These are phyloP conservation scores for Orthonychiurus folsomi DNA, from an alignment of 2,888 invertebrate genomes.

Conservation along the genomic window DNA sequence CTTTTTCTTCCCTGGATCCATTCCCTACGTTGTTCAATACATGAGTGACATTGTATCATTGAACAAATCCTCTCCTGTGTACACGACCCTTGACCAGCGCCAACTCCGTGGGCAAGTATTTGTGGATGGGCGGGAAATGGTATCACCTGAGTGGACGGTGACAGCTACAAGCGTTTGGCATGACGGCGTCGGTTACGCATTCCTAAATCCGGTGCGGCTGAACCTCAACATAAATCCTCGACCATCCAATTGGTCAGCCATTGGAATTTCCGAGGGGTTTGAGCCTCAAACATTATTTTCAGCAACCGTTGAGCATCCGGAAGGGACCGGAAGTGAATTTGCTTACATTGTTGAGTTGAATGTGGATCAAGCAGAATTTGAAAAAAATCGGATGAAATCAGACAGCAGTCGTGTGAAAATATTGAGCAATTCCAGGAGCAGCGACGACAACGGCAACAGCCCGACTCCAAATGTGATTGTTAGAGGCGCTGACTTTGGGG, in stretches of 20 bases:
- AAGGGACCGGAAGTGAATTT: neutral
- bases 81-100: slow-evolving; percentile 20
- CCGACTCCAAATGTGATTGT: slow-evolving; percentile 1
- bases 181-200: slow-evolving; percentile 11
- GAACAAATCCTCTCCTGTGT: neutral
- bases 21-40: slow-evolving; percentile 18
- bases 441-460: neutral
- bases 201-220: slow-evolving; percentile 7
- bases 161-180: slow-evolving; percentile 12
- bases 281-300: slow-evolving; percentile 15
- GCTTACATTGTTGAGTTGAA: slow-evolving; percentile 12
- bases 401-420: neutral
- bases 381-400: neutral
- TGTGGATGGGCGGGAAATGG: slow-evolving; percentile 6
- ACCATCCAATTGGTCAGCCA: slow-evolving; percentile 14
- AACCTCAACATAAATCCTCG: slow-evolving; percentile 4
- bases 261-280: slow-evolving; percentile 16
- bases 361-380: neutral
- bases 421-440: neutral
- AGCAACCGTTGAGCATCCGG: slow-evolving; percentile 11
- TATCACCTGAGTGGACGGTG: neutral
- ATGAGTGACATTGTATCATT: neutral
- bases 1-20: slow-evolving; percentile 15
- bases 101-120: slow-evolving; percentile 13
- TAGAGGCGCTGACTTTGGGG: slow-evolving; percentile 8